These are phyloP conservation scores for Lasioglossum marginatum DNA, from an alignment of 2,888 invertebrate species.

Conservation along the genomic window DNA sequence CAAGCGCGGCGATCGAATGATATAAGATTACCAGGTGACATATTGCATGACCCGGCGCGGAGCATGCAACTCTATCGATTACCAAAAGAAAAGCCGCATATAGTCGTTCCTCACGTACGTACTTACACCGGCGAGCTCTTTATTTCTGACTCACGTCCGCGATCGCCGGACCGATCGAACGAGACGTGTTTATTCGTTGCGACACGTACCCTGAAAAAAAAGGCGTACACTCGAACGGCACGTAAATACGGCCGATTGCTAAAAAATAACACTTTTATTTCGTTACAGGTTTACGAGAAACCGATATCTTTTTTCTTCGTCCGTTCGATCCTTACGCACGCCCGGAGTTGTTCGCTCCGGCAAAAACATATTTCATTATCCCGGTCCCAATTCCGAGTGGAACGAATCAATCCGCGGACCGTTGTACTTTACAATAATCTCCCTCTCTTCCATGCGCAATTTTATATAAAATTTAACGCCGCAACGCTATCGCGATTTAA, in stretches of 20 bases:
- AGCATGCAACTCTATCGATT: slow-evolving; percentile 34
- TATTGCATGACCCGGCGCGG: slow-evolving; percentile 12
- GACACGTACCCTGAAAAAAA: background rate
- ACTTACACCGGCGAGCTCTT: background rate
- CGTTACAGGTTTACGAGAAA: background rate
- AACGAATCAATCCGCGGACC: background rate
- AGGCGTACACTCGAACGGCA: background rate
- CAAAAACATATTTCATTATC: background rate
- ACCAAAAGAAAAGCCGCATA: slow-evolving; percentile 7
- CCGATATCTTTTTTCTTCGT: background rate
- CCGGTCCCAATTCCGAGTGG: background rate
- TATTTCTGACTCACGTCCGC: slow-evolving; percentile 3
- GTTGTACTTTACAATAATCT: background rate
- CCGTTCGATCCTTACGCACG: background rate
- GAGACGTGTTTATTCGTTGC: slow-evolving; percentile 17
- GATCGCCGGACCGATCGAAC: background rate
- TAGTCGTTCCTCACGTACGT: slow-evolving; percentile 18
- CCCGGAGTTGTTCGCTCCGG: background rate
- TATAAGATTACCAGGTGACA: slow-evolving; percentile 30
- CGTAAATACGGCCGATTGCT: background rate
- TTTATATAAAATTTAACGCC: slow-evolving; percentile 4
- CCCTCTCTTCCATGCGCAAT: background rate
- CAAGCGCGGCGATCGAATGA: slow-evolving; percentile 19
- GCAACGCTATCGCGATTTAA: background rate
- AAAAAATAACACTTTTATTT: background rate